These are phyloP conservation scores for Cyanoramphus novaezelandiae DNA, from an alignment of 2,113 vertebrate species.

Conservation along the genomic window DNA sequence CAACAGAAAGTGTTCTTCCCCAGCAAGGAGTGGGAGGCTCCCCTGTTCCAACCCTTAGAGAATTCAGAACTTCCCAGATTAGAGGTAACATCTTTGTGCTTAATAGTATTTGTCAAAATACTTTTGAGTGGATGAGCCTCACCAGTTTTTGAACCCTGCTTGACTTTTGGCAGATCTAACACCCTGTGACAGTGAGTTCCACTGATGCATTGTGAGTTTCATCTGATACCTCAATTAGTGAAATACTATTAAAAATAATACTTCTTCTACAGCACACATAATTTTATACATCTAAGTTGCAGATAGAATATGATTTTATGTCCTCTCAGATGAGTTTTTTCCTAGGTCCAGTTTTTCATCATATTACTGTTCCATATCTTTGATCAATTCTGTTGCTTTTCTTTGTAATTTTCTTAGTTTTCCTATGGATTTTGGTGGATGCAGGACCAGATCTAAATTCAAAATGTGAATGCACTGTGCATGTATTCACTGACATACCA, in stretches of 20 bases:
- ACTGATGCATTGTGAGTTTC: not conserved
- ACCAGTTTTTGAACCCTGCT: not conserved
- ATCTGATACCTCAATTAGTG: not conserved
- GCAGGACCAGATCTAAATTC: not conserved
- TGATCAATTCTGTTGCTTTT: not conserved
- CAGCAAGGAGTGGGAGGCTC: not conserved
- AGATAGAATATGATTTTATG: not conserved
- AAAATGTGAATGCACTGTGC: not conserved
- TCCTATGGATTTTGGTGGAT: not conserved
- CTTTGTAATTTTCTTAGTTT: not conserved
- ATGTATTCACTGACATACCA: not conserved
- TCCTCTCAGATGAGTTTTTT: not conserved
- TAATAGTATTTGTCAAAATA: not conserved
- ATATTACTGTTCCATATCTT: not conserved
- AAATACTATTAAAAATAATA: not conserved
- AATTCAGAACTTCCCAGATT: not conserved
- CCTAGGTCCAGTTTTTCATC: not conserved
- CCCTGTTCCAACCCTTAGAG: not conserved
- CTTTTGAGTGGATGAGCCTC: not conserved
- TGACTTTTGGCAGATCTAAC: not conserved
- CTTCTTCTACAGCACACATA: rapidly evolving
- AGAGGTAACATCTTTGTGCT: not conserved
- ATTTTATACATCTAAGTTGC: not conserved
- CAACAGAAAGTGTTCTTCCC: not conserved
- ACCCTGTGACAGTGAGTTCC: not conserved